A percentile compares a stretch with the other conserved stretches of the same genome.
Evolutionary conservation across 2,888 invertebrate genomes (phyloP).

Genomic region (Hemaris fuciformis): DNA sequence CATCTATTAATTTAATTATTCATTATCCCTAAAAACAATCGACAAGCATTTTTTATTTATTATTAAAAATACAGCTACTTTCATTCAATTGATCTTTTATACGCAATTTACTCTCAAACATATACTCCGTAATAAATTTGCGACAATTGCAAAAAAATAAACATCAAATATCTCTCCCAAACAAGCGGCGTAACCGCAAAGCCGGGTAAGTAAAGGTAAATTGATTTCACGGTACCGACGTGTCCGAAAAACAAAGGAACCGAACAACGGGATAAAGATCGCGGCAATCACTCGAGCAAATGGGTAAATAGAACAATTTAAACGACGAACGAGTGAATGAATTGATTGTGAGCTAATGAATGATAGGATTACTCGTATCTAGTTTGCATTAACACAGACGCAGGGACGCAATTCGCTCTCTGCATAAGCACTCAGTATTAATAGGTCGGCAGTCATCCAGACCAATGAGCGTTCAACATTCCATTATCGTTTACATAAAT

Average conservation of each 20-base stretch:
- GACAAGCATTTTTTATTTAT: too few species aligned
- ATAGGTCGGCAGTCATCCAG: neutral
- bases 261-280: neutral
- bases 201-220: neutral
- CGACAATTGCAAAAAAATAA: neutral
- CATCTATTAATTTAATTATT: too few species aligned
- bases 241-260: neutral
- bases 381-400: slow-evolving; percentile 2
- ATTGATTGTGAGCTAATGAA: neutral
- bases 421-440: neutral
- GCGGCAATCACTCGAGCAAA: neutral
- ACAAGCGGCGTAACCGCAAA: neutral
- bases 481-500: slow-evolving; percentile 10
- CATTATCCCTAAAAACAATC: too few species aligned
- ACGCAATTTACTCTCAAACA: too few species aligned
- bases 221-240: neutral
- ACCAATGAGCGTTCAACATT: slow-evolving; percentile 5
- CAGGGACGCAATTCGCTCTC: neutral
- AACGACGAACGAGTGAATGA: neutral
- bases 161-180: neutral
- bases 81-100: too few species aligned
- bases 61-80: too few species aligned
- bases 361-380: neutral
- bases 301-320: neutral
- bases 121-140: neutral